Percentiles rank a stretch among this genome's conserved stretches.
Conservation (phyloP, 2,888 invertebrate species). For the Agonopterix arenella region DNA sequence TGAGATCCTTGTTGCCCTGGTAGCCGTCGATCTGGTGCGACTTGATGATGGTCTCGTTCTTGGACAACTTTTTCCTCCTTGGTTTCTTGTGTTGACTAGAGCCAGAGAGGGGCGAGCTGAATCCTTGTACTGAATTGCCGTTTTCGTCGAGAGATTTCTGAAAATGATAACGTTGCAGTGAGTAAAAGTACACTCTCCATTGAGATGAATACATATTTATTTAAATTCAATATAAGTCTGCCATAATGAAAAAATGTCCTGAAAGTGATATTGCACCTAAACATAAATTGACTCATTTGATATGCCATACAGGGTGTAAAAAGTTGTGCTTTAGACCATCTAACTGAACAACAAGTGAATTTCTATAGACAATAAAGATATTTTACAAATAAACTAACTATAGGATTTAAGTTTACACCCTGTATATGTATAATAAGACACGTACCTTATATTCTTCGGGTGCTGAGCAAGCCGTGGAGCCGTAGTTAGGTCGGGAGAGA, state of each 20-base stretch:
- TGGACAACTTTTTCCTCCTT: conserved; percentile 77
- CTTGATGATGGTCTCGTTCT: conserved; percentile 76
- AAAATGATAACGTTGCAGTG: not conserved
- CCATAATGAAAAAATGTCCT: too few species aligned
- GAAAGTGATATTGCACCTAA: too few species aligned
- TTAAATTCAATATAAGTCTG: too few species aligned
- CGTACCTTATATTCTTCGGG: conserved; percentile 59
- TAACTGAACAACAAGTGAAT: too few species aligned
- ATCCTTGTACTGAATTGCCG: conserved; percentile 83
- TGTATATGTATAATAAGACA: too few species aligned
- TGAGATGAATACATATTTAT: too few species aligned
- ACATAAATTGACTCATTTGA: too few species aligned
- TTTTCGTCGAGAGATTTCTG: conserved; percentile 88
- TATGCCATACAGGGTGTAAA: too few species aligned
- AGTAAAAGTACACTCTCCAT: not conserved
- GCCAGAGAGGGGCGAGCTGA: conserved; percentile 63
- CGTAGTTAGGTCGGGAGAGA: conserved; percentile 51
- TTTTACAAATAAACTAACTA: too few species aligned
- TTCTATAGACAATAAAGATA: too few species aligned
- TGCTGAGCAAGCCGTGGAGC: conserved; percentile 34
- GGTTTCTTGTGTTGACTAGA: conserved; percentile 74
- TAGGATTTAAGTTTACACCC: too few species aligned
- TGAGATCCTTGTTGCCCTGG: conserved; percentile 86
- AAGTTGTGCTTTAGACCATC: too few species aligned
- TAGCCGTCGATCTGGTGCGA: conserved; percentile 85